These are phyloP conservation scores for Acheta domesticus DNA, from an alignment of 2,888 invertebrate genomes.

Conservation along the genomic window DNA sequence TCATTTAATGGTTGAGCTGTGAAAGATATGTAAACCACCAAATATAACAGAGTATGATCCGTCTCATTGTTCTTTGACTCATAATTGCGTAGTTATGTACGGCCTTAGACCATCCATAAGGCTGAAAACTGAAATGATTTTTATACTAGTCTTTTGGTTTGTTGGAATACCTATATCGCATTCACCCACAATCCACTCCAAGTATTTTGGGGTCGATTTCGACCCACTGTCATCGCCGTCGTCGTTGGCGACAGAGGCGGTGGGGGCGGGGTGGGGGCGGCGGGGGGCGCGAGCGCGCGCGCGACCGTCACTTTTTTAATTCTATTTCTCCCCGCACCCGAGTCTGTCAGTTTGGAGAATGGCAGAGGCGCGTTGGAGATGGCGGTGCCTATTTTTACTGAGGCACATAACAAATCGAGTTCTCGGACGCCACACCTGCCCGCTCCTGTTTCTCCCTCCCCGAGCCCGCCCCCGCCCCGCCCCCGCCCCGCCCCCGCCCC, in stretches of 20 bases:
- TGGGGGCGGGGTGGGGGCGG: neutral
- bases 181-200: no score
- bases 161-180: no score
- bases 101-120: no score
- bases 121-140: no score
- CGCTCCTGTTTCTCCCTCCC: neutral
- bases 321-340: neutral
- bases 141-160: no score
- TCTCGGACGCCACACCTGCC: slow-evolving; percentile 25
- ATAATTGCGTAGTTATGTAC: no score
- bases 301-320: neutral
- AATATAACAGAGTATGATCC: no score
- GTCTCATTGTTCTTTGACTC: no score
- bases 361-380: slow-evolving; percentile 21
- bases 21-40: no score
- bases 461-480: neutral
- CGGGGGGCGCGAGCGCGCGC: neutral
- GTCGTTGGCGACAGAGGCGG: neutral
- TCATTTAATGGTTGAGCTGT: no score
- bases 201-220: no score
- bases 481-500: neutral
- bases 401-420: slow-evolving; percentile 29
- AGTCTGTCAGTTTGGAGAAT: slow-evolving; percentile 2
- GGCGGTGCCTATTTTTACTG: slow-evolving; percentile 18
- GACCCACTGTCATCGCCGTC: no score